phyloP scores from a whole-genome alignment of 2,888 invertebrate genomes.

The Bhutanitis thaidina region DNA sequence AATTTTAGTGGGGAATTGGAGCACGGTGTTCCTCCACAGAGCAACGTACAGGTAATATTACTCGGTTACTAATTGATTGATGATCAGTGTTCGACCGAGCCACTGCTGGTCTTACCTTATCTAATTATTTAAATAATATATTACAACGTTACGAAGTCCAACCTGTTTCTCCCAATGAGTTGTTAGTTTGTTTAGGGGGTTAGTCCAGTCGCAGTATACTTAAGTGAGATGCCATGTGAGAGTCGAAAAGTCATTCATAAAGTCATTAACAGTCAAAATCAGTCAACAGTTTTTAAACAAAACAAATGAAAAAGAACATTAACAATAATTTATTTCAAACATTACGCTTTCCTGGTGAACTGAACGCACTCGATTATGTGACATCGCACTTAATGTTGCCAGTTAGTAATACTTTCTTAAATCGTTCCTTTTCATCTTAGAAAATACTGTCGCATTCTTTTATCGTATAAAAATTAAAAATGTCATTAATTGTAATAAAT shows the following conservation, averaged over 20 bases:
- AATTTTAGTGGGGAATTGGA: no score
- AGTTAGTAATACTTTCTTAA: slow-evolving; percentile 41
- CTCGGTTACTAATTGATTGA: no score
- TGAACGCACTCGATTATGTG: slow-evolving; percentile 41
- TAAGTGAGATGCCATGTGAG: slow-evolving; percentile 66
- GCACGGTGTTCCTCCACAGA: no score
- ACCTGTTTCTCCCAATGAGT: not conserved
- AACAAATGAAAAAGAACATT: slow-evolving; percentile 41
- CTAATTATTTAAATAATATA: no score
- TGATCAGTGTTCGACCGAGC: no score
- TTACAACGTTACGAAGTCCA: no score
- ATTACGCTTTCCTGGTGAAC: slow-evolving; percentile 38
- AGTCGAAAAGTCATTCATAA: slow-evolving; percentile 25
- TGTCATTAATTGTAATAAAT: slow-evolving; percentile 27
- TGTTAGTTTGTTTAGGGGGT: slow-evolving; percentile 22
- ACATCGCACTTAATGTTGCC: slow-evolving; percentile 71
- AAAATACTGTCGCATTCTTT: slow-evolving; percentile 30
- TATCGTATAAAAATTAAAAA: slow-evolving; percentile 45
- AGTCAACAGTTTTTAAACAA: slow-evolving; percentile 28
- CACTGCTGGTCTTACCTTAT: no score
- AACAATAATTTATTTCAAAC: slow-evolving; percentile 56
- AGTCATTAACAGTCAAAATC: slow-evolving; percentile 38
- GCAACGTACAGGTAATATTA: no score
- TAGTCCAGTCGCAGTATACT: slow-evolving; percentile 40
- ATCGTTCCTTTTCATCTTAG: slow-evolving; percentile 43